Evolutionary conservation across 1,140 invertebrate genomes (phyloP).

Genomic region (Lepidotrigona ventralis): DNA sequence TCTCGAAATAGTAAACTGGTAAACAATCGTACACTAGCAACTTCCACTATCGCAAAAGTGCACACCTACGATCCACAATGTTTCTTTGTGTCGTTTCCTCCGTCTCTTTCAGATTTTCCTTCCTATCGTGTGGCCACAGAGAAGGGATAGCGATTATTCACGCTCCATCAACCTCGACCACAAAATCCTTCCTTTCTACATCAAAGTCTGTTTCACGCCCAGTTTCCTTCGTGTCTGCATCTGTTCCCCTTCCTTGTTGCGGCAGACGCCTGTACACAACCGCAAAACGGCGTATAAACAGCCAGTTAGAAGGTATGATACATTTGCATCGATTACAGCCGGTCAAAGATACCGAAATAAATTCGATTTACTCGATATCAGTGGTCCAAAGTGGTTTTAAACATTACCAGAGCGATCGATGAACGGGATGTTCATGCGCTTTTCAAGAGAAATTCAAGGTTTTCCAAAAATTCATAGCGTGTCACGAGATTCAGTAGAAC

Average conservation of each 20-base stretch:
- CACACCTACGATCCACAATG: too few species aligned
- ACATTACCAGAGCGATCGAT: background rate
- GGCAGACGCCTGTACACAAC: constrained; percentile 28
- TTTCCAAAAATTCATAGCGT: too few species aligned
- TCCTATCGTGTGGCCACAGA: background rate
- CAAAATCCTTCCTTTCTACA: constrained; percentile 62
- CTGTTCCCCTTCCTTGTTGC: constrained; percentile 38
- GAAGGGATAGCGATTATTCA: constrained; percentile 59
- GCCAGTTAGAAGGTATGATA: background rate
- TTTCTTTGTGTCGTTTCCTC: constrained; percentile 8
- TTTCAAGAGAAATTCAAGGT: too few species aligned
- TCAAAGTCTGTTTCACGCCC: constrained; percentile 66
- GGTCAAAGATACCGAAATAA: background rate
- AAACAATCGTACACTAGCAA: background rate
- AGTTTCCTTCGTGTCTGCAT: constrained; percentile 59
- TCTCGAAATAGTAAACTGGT: background rate
- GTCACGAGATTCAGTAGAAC: too few species aligned
- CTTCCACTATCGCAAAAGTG: background rate
- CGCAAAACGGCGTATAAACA: constrained; percentile 25
- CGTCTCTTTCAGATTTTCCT: constrained; percentile 15
- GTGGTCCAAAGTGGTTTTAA: background rate
- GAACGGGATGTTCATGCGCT: too few species aligned
- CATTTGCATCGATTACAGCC: constrained; percentile 2
- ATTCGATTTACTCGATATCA: constrained; percentile 15
- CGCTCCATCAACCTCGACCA: constrained; percentile 57